A percentile compares a stretch with the other conserved stretches of the same genome.
Conservation (phyloP, 2,888 invertebrate genomes). For the Acanthosepion esculentum region DNA sequence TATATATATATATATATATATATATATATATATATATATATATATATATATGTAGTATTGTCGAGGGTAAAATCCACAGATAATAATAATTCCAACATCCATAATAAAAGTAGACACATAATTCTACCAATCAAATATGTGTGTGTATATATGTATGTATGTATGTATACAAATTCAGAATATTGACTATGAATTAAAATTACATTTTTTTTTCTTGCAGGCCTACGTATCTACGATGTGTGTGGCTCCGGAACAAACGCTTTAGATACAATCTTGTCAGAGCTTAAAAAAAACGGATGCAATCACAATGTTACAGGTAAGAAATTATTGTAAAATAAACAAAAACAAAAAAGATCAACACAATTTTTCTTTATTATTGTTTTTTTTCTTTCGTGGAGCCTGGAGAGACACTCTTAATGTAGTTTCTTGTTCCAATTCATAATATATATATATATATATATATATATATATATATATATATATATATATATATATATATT, state of each 20-base stretch:
- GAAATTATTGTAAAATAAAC: not conserved
- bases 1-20: no score
- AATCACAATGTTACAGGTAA: not conserved
- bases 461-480: not conserved
- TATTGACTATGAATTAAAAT: not conserved
- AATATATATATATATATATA: not conserved
- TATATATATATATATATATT: no score
- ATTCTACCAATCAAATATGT: not conserved
- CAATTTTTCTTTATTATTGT: no score
- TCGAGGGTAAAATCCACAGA: no score
- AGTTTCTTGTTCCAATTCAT: no score
- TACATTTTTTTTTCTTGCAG: not conserved
- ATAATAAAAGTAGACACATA: no score
- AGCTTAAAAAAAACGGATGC: not conserved
- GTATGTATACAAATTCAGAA: no score
- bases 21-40: no score
- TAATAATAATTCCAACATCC: no score
- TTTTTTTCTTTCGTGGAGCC: no score
- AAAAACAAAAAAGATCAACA: not conserved
- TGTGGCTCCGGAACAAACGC: conserved; percentile 34
- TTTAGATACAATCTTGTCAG: conserved; percentile 1
- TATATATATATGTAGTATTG: not conserved
- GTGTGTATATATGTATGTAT: not conserved
- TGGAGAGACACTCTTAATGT: no score
- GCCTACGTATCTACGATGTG: conserved; percentile 25